Conservation (phyloP, 2,888 invertebrate genomes). For the Brachyptera putata region DNA sequence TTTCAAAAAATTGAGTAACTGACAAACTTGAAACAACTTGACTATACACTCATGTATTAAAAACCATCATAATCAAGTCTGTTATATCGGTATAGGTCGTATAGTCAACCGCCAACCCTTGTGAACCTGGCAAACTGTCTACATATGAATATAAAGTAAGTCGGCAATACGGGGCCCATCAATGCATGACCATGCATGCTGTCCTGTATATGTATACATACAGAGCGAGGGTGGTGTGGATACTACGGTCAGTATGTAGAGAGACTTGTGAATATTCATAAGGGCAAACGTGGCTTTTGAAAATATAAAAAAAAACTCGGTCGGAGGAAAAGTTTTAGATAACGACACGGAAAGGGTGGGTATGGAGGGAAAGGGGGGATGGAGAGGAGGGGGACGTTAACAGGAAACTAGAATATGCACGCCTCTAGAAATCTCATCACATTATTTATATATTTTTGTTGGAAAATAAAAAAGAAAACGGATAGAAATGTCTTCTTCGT, state of each 20-base stretch:
- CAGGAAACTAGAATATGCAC: constrained; percentile 20
- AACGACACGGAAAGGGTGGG: constrained; percentile 14
- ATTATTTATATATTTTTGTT: background rate
- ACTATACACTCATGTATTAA: no score
- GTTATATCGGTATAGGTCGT: no score
- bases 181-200: constrained; percentile 17
- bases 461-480: no score
- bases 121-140: no score
- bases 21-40: no score
- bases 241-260: no score
- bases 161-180: constrained; percentile 14
- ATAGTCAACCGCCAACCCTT: no score
- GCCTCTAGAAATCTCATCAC: constrained; percentile 7
- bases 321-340: constrained; percentile 15
- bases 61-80: no score
- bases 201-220: constrained; percentile 1
- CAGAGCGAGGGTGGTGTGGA: background rate
- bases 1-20: no score
- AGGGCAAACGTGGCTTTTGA: background rate
- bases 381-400: constrained; percentile 14
- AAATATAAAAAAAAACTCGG: constrained; percentile 7
- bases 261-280: constrained; percentile 19
- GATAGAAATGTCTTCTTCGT: no score
- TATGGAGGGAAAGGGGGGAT: constrained; percentile 4
- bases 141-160: background rate